Evolutionary conservation across 2,113 vertebrate genomes (phyloP), one percentile per base, ranked within the genome.

Genomic region (Gulo gulo): DNA sequence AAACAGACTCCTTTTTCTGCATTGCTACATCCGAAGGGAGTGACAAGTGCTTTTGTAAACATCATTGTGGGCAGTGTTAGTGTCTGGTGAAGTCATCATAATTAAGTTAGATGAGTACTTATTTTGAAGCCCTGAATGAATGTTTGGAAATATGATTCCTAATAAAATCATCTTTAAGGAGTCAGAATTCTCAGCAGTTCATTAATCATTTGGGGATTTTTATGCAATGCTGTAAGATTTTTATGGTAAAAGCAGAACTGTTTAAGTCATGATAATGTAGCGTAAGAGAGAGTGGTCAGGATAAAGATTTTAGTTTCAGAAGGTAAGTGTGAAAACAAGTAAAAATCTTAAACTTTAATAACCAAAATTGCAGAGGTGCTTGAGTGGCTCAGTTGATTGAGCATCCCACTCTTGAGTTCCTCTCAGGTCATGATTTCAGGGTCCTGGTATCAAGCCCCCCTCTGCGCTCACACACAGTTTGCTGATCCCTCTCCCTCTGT

Each of bases 201-300:
- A 71, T 97, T 97, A 95, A 98, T 97, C 95, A 98, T 87, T 76
- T 88, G 97, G 95, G 92, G 80, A 67, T 97, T 98, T 95, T 97
- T 83, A 21, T 67, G 86, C 76, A 78, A 52, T 39, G 34, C n/a
- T 90, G 78, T 88, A 86, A 91, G 67, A 45, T 94, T 84, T 82
- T 89, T 67, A 57, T 88, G 88, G 36, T 93, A 96, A 96, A 97
- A 97, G 95, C 85, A 89, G 97, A 97, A 94, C 88, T 96, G 52
- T 87, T 36, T n/a, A 87, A 74, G 63, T 90, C 71, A 29, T 71
- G 59, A 69, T 94, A 85, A 74, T 92, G 78, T 55, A 80, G 80
- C 83, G 16, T 39, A 36, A 61, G 76, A 76, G 67, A 67, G 67
- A 7, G 57, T 92, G 57, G 45, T 95, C 45, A 57, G 88, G 74